phyloP scores from a whole-genome alignment of 92 coral and sea anemone species.

The Porites cylindrica region DNA sequence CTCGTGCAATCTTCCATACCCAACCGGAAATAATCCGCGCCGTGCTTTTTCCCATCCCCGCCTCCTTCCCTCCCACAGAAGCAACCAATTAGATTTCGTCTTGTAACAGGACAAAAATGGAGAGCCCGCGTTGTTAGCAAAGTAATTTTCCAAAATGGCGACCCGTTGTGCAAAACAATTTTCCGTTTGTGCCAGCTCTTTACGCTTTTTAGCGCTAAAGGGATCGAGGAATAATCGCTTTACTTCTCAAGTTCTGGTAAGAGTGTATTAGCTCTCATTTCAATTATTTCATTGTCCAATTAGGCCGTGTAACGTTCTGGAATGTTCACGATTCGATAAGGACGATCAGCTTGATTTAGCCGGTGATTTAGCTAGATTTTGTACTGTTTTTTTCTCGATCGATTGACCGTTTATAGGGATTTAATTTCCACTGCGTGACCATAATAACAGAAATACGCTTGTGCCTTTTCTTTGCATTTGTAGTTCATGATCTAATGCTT shows the following conservation, averaged over 20 bases:
- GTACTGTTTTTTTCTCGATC: neutral
- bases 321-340: neutral
- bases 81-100: constrained; percentile 40
- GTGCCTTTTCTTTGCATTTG: no score
- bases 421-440: neutral
- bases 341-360: neutral
- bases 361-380: neutral
- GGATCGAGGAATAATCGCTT: neutral
- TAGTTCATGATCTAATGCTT: no score
- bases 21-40: neutral
- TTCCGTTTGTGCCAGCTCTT: neutral
- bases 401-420: neutral
- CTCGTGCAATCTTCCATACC: neutral
- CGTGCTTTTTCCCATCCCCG: neutral
- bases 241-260: constrained; percentile 14
- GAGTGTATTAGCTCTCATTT: neutral
- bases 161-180: constrained; percentile 14
- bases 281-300: neutral
- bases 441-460: no score
- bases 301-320: neutral
- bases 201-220: neutral
- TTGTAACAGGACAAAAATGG: neutral
- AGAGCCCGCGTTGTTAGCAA: constrained; percentile 2
- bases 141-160: constrained; percentile 30
- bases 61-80: constrained; percentile 46